These are phyloP conservation scores for Oscheius myriophilus DNA, from an alignment of 2,888 invertebrate species.

Conservation along the genomic window DNA sequence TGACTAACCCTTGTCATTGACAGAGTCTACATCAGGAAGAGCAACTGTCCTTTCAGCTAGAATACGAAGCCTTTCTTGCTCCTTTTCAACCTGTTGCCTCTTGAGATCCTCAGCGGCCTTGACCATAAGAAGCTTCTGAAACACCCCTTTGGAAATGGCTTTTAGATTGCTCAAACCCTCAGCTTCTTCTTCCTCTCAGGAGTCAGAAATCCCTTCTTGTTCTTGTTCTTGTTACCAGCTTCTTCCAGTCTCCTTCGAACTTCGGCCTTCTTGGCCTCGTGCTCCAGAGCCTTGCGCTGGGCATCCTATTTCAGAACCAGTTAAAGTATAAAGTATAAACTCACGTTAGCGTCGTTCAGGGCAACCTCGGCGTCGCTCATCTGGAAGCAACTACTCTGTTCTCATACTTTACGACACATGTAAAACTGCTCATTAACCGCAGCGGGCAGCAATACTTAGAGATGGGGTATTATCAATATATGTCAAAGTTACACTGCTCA, in stretches of 20 bases:
- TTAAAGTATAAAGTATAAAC: neutral
- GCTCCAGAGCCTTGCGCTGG: constrained; percentile 86
- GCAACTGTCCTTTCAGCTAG: constrained; percentile 92
- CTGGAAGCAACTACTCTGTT: constrained; percentile 29
- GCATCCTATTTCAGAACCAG: constrained; percentile 32
- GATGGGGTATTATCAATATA: too few relatives aligned
- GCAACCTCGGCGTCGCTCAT: constrained; percentile 51
- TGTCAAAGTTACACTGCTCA: too few relatives aligned
- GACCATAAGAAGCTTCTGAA: constrained; percentile 95
- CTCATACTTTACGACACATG: too few relatives aligned
- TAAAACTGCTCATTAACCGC: too few relatives aligned
- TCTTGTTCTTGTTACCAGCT: constrained; percentile 85
- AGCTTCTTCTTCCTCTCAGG: constrained; percentile 99
- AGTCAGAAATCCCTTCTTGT: constrained; percentile 98
- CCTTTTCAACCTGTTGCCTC: constrained; percentile 98
- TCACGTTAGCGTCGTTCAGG: neutral
- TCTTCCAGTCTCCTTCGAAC: constrained; percentile 94
- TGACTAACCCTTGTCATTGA: constrained; percentile 82
- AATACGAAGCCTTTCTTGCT: constrained; percentile 93
- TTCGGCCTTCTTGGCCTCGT: constrained; percentile 97
- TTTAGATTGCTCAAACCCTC: constrained; percentile 80
- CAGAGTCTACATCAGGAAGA: constrained; percentile 88
- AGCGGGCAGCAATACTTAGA: too few relatives aligned
- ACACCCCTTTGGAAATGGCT: constrained; percentile 7
- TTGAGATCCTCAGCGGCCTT: constrained; percentile 99